phyloP scores from a whole-genome alignment of 2,888 invertebrate species.

The Sphaeridia pumilis region DNA sequence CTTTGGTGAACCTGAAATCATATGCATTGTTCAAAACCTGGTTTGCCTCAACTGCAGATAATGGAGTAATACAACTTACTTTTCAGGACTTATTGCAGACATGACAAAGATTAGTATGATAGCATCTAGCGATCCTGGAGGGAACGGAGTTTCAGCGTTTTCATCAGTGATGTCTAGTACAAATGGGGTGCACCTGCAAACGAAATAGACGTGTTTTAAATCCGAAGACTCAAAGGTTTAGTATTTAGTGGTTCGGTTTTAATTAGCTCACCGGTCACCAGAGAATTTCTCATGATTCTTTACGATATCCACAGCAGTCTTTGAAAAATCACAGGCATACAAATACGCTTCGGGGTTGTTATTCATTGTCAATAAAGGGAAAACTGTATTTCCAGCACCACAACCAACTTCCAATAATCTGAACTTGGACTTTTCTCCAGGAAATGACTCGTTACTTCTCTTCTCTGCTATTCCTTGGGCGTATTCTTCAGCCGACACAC shows the following conservation, averaged over 20 bases:
- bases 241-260: too few species aligned
- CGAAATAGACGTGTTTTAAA: background rate
- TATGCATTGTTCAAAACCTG: slow-evolving; percentile 3
- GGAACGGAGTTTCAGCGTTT: slow-evolving; percentile 37
- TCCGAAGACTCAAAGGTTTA: background rate
- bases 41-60: too few species aligned
- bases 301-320: slow-evolving; percentile 76
- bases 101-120: slow-evolving; percentile 87
- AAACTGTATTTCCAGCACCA: slow-evolving; percentile 84
- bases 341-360: slow-evolving; percentile 53
- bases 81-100: slow-evolving; percentile 82
- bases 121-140: slow-evolving; percentile 52
- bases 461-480: slow-evolving; percentile 8
- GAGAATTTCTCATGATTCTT: slow-evolving; percentile 55
- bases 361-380: slow-evolving; percentile 70
- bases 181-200: slow-evolving; percentile 46
- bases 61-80: slow-evolving; percentile 49
- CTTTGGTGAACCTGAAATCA: slow-evolving; percentile 83
- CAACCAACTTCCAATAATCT: slow-evolving; percentile 50
- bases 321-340: slow-evolving; percentile 87
- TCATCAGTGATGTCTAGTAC: slow-evolving; percentile 70
- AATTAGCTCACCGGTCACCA: slow-evolving; percentile 49
- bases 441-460: slow-evolving; percentile 23
- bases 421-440: slow-evolving; percentile 32
- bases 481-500: slow-evolving; percentile 18